Evolutionary conservation across 1,140 invertebrate species (phyloP).

Genomic region (Hycleus cichorii): DNA sequence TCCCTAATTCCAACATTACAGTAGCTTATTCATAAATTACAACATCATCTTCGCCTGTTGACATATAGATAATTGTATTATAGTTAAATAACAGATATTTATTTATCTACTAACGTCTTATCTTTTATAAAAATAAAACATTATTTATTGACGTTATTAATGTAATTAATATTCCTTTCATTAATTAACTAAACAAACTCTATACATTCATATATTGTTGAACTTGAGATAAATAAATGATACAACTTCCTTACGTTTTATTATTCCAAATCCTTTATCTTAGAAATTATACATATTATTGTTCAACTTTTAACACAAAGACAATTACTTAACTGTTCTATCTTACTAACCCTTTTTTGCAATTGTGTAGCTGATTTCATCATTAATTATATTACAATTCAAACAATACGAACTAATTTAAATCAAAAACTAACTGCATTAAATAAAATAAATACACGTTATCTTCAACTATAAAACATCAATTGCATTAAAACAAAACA

Average conservation of each 20-base stretch:
- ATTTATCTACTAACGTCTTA: slow-evolving; percentile 2
- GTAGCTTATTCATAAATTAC: slow-evolving; percentile 14
- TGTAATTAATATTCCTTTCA: slow-evolving; percentile 9
- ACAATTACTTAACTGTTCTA: not conserved
- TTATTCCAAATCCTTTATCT: slow-evolving; percentile 6
- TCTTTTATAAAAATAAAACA: slow-evolving; percentile 9
- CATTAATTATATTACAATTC: too few relatives aligned
- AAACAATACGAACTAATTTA: too few relatives aligned
- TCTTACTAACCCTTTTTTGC: too few relatives aligned
- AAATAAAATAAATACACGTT: too few relatives aligned
- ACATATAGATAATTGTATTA: slow-evolving; percentile 13
- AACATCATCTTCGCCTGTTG: slow-evolving; percentile 11
- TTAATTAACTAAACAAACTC: slow-evolving; percentile 7
- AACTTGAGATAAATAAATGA: slow-evolving; percentile 13
- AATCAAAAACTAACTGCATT: too few relatives aligned
- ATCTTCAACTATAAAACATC: too few relatives aligned
- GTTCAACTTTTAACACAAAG: slow-evolving; percentile 5
- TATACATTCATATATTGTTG: slow-evolving; percentile 9
- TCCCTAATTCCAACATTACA: slow-evolving; percentile 5
- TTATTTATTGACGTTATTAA: slow-evolving; percentile 16
- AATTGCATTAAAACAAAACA: too few relatives aligned
- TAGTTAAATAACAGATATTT: slow-evolving; percentile 12
- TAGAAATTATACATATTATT: slow-evolving; percentile 12
- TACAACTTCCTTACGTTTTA: slow-evolving; percentile 11
- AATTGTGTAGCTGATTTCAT: too few relatives aligned